Evolutionary conservation across 2,888 invertebrate genomes (phyloP), one percentile per base, ranked within the genome.

Genomic region (Agrochola macilenta): DNA sequence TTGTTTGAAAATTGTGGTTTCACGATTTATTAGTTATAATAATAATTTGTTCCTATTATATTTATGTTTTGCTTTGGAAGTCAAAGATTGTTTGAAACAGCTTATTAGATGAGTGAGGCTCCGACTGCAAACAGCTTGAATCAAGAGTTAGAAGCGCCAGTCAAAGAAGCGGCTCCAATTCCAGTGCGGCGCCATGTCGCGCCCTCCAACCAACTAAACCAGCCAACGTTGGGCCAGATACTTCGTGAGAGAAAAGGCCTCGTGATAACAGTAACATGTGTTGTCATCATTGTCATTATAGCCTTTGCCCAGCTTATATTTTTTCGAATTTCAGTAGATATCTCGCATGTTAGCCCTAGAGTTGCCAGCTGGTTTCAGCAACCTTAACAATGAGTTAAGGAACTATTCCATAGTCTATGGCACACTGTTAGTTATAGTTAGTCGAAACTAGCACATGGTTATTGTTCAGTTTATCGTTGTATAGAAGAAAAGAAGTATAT

Each of bases 241-340:
- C 17, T 70, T 8, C 30, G 35, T 23, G 57, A 78, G 30, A 70
- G 2, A 35, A 83, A 77, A 66, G 14, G 12, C 35, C 61, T 78
- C n/a, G 57, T 82, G 57, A 23, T 78, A 39, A 17, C 35, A 57
- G 17, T 61, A 61, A 61, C 12, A 52, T 69, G 69, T 61, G 52
- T 83, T 77, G n/a, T 78, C 43, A 30, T 77, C 57, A 17, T 80
- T 26, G 26, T 43, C 54, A 57, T 82, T 57, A 5, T 70, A 61
- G 57, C 30, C 0, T 80, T 80, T 61, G 78, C 17, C 23, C 65
- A 43, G 39, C 61, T 82, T 43, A 1, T 77, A n/a, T 70, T 46
- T 57, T 17, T 70, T 30, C 30, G 11, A 70, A 11, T 23, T 57
- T 5, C 23, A 46, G 0, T 70, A 14, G 1, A 12, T 2, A 0